Percentiles rank a stretch among this genome's conserved stretches.
phyloP scores from a whole-genome alignment of 2,797 vertebrate genomes.

The Pitangus sulphuratus region DNA sequence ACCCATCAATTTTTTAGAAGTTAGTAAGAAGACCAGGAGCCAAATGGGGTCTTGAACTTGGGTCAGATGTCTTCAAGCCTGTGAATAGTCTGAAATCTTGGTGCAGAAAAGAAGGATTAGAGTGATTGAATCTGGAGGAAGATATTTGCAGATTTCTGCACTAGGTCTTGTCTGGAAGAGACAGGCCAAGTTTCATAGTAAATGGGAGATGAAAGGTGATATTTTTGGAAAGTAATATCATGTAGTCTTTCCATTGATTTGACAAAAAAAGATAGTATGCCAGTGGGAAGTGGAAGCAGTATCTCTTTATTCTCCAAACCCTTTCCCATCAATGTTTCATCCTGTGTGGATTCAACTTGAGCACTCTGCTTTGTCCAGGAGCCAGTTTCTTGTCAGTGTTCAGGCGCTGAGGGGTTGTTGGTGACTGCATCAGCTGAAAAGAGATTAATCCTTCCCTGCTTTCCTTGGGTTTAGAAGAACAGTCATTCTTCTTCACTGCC shows the following conservation, averaged over 20 bases:
- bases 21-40: background rate
- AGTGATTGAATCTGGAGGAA: background rate
- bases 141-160: background rate
- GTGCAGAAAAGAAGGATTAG: background rate
- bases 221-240: background rate
- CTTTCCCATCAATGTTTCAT: background rate
- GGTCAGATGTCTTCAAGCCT: background rate
- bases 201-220: background rate
- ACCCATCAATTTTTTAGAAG: background rate
- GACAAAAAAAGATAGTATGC: background rate
- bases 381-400: background rate
- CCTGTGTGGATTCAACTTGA: background rate
- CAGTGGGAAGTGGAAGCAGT: background rate
- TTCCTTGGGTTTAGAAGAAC: background rate
- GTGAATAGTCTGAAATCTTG: background rate
- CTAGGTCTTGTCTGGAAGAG: background rate
- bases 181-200: background rate
- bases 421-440: background rate
- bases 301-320: background rate
- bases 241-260: background rate
- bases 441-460: background rate
- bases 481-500: background rate
- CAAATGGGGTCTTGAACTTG: background rate
- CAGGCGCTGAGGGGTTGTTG: background rate
- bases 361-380: background rate